Conservation (phyloP, 2,113 vertebrate genomes). For the Dicrurus megarhynchus region DNA sequence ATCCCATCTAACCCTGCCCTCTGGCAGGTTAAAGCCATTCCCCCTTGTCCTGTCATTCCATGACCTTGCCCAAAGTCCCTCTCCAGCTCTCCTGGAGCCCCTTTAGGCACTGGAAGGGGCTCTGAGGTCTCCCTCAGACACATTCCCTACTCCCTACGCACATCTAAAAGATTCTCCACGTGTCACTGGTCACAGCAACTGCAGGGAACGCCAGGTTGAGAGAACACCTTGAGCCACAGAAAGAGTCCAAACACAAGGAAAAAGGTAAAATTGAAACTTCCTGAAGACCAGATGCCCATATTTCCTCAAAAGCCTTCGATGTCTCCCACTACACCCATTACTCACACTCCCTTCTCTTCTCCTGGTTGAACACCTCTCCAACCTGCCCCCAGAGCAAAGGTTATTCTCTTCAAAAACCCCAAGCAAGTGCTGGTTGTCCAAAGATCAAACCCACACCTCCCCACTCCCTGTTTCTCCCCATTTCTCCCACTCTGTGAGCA, state of each 20-base stretch:
- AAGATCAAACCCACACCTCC: background rate
- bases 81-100: background rate
- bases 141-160: too few relatives aligned
- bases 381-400: background rate
- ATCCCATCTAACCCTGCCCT: fast-evolving
- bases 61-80: fast-evolving
- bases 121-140: fast-evolving
- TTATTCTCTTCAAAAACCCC: background rate
- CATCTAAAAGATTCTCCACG: too few relatives aligned
- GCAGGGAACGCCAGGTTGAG: too few relatives aligned
- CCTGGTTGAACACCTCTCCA: background rate
- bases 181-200: too few relatives aligned
- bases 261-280: too few relatives aligned
- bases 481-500: fast-evolving
- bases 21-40: background rate
- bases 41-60: fast-evolving
- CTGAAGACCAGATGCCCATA: too few relatives aligned
- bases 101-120: fast-evolving
- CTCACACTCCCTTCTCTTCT: too few relatives aligned
- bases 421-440: background rate
- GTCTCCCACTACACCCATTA: too few relatives aligned
- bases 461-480: fast-evolving
- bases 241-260: too few relatives aligned
- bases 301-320: too few relatives aligned
- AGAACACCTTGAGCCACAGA: too few relatives aligned